Evolutionary conservation across 1,140 invertebrate genomes (phyloP).

Genomic region (Bombus waltoni): DNA sequence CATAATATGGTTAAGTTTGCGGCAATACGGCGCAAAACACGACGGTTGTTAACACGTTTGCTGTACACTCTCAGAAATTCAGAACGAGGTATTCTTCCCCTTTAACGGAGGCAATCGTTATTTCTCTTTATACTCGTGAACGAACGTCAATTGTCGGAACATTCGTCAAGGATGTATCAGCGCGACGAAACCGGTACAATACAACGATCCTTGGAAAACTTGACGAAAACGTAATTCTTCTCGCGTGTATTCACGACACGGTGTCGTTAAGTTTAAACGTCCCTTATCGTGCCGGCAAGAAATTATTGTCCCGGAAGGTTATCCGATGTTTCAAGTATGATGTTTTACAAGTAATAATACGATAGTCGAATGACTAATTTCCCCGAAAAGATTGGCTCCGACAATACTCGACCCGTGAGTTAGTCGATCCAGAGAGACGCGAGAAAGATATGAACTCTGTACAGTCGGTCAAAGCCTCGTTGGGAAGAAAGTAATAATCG

Average conservation of each 20-base stretch:
- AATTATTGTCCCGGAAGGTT: conserved; percentile 10
- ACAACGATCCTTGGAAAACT: not conserved
- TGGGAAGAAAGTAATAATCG: conserved; percentile 70
- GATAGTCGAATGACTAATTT: conserved; percentile 47
- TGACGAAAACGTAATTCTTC: not conserved
- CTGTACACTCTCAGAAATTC: not conserved
- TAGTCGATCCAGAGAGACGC: conserved; percentile 7
- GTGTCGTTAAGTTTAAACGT: not conserved
- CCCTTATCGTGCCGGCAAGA: conserved; percentile 11
- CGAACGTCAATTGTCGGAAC: not conserved
- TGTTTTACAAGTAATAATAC: conserved; percentile 44
- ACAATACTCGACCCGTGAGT: not conserved
- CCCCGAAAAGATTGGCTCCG: not conserved
- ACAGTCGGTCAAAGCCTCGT: conserved; percentile 37
- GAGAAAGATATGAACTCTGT: conserved; percentile 43
- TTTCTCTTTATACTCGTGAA: too few species aligned
- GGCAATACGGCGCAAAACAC: not conserved
- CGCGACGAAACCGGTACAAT: not conserved
- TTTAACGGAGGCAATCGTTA: not conserved
- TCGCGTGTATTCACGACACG: conserved; percentile 3
- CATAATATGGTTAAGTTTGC: not conserved
- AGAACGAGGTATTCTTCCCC: not conserved
- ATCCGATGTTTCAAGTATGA: conserved; percentile 12
- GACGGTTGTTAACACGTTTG: not conserved
- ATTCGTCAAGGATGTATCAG: not conserved